Evolutionary conservation across 2,113 vertebrate species (phyloP), one percentile per base, ranked within the genome.

Genomic region (Nanorana parkeri): DNA sequence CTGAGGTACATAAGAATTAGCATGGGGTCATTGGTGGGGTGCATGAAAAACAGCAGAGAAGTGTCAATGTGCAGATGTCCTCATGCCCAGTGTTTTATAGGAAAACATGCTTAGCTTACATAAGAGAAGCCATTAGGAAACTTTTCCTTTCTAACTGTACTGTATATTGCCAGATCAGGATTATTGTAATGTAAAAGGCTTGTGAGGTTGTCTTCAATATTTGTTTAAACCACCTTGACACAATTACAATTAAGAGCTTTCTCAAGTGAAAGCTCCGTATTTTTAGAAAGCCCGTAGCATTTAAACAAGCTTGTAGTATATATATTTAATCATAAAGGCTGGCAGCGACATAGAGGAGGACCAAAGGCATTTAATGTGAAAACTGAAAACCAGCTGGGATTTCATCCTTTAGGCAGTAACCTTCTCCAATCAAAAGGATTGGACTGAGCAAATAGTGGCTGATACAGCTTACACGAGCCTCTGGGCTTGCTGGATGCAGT

Each of bases 381-480:
- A 72, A 81, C 26, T n/a, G 26, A 26, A 63, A 65, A 55, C 79
- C 79, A 81, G 79, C 68, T 81, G 79, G 41, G 68, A 72, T 3
- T 24, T 0, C 29, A 55, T 81, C 64, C 3, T 73, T 16, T 60
- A 69, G 52, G 71, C 73, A 73, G 47, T 23, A 68, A 41, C 20
- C n/a, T 65, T n/a, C 17, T 66, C 65, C 28, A 23, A 56, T 80
- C 36, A 72, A 58, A 74, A 26, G 69, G 26, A 56, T 32, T 8
- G 69, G 69, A 56, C 58, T 20, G 47, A 66, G 26, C 26, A 56
- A 32, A 28, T 41, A 56, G 51, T 47, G 52, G 60, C 68, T 81
- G 79, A 81, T 64, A 74, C 79, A 65, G 60, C 69, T 67, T 60
- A 67, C 23, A 58, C 47, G 8, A 17, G 41, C 66, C 29, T 68